These are phyloP conservation scores for Galeopterus variegatus DNA, from an alignment of 2,113 vertebrate genomes.

Conservation along the genomic window DNA sequence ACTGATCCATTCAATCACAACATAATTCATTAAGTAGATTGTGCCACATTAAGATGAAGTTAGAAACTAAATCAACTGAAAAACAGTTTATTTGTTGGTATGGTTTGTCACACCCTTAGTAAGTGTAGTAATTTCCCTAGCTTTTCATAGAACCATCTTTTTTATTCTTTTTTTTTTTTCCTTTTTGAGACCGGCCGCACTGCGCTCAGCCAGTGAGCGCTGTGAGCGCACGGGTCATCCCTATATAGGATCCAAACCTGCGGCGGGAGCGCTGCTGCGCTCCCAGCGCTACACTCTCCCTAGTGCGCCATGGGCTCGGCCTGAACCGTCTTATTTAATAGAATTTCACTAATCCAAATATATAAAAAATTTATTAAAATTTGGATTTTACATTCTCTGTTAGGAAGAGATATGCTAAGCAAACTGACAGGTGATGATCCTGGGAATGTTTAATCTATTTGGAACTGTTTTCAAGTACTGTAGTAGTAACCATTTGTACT, in stretches of 20 bases:
- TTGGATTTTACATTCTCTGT: background rate
- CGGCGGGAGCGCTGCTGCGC: too few relatives aligned
- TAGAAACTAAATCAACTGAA: slow-evolving; percentile 59
- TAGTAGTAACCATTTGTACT: background rate
- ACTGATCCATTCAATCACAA: slow-evolving; percentile 14
- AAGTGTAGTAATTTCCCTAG: background rate
- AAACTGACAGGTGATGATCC: slow-evolving; percentile 37
- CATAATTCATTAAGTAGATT: slow-evolving; percentile 31
- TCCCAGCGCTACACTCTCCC: too few relatives aligned
- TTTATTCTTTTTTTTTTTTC: too few relatives aligned
- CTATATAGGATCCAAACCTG: too few relatives aligned
- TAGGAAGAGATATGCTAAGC: background rate
- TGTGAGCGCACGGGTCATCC: too few relatives aligned
- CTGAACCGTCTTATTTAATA: background rate
- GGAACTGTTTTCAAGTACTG: slow-evolving; percentile 32
- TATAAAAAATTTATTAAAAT: background rate
- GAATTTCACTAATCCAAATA: background rate
- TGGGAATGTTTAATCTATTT: background rate
- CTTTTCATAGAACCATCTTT: background rate
- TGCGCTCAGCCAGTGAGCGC: too few relatives aligned
- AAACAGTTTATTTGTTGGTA: slow-evolving; percentile 48
- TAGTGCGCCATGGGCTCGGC: too few relatives aligned
- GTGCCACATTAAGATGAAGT: background rate
- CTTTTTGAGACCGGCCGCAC: too few relatives aligned
- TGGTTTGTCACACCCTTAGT: background rate